A percentile compares a stretch with the other conserved stretches of the same genome.
Evolutionary conservation across 2,888 invertebrate species (phyloP).

Genomic region (Limnephilus rhombicus): DNA sequence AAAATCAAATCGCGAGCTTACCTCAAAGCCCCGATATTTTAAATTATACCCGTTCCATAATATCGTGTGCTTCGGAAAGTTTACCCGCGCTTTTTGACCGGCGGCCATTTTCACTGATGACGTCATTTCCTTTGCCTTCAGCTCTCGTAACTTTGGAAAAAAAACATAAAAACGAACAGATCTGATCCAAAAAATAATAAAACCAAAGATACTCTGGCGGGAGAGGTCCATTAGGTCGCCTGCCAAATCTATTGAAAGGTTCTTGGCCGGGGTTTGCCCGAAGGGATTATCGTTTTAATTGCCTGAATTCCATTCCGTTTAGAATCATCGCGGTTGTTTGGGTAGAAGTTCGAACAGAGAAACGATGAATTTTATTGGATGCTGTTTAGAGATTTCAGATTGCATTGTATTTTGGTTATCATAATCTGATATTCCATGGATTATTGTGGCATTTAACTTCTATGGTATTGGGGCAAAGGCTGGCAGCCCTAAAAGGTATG

Average conservation of each 20-base stretch:
- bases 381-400: background rate
- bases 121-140: slow-evolving; percentile 45
- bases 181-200: slow-evolving; percentile 42
- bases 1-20: background rate
- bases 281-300: slow-evolving; percentile 21
- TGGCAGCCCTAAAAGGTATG: background rate
- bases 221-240: slow-evolving; percentile 16
- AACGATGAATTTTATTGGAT: background rate
- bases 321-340: background rate
- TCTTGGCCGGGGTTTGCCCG: slow-evolving; percentile 15
- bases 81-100: slow-evolving; percentile 15
- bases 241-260: slow-evolving; percentile 43
- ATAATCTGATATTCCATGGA: background rate
- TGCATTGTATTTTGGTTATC: background rate
- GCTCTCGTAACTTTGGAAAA: slow-evolving; percentile 45
- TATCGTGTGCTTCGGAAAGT: slow-evolving; percentile 19
- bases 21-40: slow-evolving; percentile 9
- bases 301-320: background rate
- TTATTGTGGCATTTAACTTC: background rate
- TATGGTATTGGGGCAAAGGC: background rate
- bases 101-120: slow-evolving; percentile 40
- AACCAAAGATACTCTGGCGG: slow-evolving; percentile 40
- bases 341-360: background rate
- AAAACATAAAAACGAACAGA: slow-evolving; percentile 31
- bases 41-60: slow-evolving; percentile 8